Conservation (phyloP, 1,140 invertebrate species). For the Sesamia nonagrioides region DNA sequence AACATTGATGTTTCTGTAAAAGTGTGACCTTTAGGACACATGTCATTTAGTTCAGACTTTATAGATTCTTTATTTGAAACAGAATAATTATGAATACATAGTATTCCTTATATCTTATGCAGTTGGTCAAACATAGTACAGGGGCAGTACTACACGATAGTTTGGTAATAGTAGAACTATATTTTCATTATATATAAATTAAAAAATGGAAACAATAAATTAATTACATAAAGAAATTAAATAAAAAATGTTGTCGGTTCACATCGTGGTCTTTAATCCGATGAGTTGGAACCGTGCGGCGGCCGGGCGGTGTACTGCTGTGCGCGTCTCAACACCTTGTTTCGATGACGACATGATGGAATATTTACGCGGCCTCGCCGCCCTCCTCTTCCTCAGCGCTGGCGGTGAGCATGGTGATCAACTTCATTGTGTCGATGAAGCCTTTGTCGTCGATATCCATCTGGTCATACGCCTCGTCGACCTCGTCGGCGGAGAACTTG, state of each 20-base stretch:
- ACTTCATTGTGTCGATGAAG: conserved; percentile 96
- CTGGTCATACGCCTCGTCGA: conserved; percentile 98
- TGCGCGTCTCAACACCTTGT: conserved; percentile 39
- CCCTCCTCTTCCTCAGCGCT: conserved; percentile 92
- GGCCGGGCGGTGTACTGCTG: conserved; percentile 67
- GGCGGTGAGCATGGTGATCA: conserved; percentile 96
- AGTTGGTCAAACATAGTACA: conserved; percentile 49
- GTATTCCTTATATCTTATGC: conserved; percentile 68
- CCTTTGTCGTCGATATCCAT: conserved; percentile 98
- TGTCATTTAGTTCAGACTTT: conserved; percentile 79
- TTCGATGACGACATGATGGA: conserved; percentile 46
- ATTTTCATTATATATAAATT: conserved; percentile 87
- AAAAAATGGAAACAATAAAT: conserved; percentile 88
- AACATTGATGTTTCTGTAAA: conserved; percentile 67
- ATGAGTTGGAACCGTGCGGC: conserved; percentile 62
- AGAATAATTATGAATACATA: conserved; percentile 76
- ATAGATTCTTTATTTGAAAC: conserved; percentile 77
- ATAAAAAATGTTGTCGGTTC: conserved; percentile 80
- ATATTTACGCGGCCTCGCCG: conserved; percentile 89
- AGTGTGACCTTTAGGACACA: conserved; percentile 60
- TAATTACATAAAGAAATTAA: conserved; percentile 77
- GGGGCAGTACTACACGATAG: conserved; percentile 75
- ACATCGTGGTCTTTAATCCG: conserved; percentile 71
- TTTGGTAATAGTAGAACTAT: conserved; percentile 85
- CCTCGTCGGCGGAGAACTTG: conserved; percentile 97